Evolutionary conservation across 1,140 invertebrate genomes (phyloP), one percentile per base, ranked within the genome.

Genomic region (Plutomurus gul): DNA sequence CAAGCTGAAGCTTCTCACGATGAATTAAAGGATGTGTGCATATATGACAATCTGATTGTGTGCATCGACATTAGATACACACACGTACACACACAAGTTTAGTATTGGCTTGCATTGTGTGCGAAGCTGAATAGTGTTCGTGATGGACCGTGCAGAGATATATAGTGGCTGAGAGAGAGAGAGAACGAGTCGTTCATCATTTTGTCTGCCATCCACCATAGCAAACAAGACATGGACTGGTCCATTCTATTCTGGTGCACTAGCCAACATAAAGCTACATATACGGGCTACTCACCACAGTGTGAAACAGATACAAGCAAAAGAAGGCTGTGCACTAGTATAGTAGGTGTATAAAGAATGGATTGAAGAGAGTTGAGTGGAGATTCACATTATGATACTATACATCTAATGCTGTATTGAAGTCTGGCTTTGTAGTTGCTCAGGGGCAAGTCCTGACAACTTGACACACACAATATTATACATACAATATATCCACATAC

Each of bases 381-480:
- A 65, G 56, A 65, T 65, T 65, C 30, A 36, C 30, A 36, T 65
- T 25, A 65, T 65, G 36, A 56, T 27, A 43, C n/a, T n/a, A n/a
- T n/a, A 43, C 11, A 56, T 56, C 8, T 56, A 56, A 56, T 27
- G 49, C 49, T 22, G 30, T 51, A 51, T 27, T 13, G 39, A 43
- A 43, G 10, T 43, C 39, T 30, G 33, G 51, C 22, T 65, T 65
- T 65, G 39, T 36, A 65, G 56, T 16, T 65, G 56, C 56, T 27
- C 56, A 65, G 56, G 56, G 56, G 56, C 56, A 65, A 65, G 56
- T 30, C 56, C 56, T 65, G 56, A 65, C 56, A 65, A 65, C 56
- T 65, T 65, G 56, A 65, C 56, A 65, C 36, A 27, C 27, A 65
- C 56, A 65, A 43, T 65, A 25, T 33, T 10, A n/a, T n/a, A 65